These are phyloP conservation scores for Cataglyphis altisquamis DNA, from an alignment of 2,888 invertebrate genomes.

Conservation along the genomic window DNA sequence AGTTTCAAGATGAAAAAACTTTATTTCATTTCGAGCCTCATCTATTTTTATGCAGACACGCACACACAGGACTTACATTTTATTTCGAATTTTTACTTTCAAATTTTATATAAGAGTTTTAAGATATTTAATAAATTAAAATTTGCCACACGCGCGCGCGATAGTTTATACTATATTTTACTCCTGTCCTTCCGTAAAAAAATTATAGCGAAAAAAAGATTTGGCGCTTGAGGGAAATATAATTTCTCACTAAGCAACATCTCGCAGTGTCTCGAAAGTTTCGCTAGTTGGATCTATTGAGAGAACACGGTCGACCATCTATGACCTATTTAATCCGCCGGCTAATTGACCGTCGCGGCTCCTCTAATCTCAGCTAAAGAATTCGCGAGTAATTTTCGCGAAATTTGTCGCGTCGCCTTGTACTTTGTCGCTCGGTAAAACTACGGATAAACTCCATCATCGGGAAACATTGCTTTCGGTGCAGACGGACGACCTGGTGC, in stretches of 20 bases:
- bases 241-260: background rate
- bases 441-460: conserved; percentile 43
- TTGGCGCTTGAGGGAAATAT: background rate
- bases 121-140: conserved; percentile 3
- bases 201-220: background rate
- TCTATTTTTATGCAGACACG: background rate
- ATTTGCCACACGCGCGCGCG: too few species aligned
- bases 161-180: background rate
- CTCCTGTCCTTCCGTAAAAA: too few species aligned
- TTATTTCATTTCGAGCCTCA: background rate
- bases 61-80: background rate
- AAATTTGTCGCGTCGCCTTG: conserved; percentile 33
- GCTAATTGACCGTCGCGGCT: conserved; percentile 27
- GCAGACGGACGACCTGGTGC: conserved; percentile 30
- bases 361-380: conserved; percentile 34
- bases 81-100: background rate
- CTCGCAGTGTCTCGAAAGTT: background rate
- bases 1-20: background rate
- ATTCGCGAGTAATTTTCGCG: conserved; percentile 28
- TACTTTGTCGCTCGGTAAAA: conserved; percentile 24
- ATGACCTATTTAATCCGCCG: conserved; percentile 29
- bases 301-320: background rate
- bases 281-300: background rate
- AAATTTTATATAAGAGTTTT: background rate
- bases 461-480: conserved; percentile 49